These are phyloP conservation scores for Drosophila serrata DNA, from an alignment of 1,140 invertebrate species.

Conservation along the genomic window DNA sequence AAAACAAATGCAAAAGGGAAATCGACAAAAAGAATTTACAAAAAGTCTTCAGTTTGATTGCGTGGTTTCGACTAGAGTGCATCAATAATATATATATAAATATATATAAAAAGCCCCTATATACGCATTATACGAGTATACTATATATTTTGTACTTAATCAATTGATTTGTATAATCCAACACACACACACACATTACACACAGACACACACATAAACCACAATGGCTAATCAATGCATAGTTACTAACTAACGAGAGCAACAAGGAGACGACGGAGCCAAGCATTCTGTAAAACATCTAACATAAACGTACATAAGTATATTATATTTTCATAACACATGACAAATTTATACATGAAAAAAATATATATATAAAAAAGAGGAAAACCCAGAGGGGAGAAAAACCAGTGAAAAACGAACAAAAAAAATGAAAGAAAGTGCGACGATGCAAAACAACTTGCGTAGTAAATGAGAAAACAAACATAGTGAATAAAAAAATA, in stretches of 20 bases:
- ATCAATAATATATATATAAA: slow-evolving; percentile 45
- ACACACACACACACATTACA: slow-evolving; percentile 8
- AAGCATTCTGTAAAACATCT: slow-evolving; percentile 78
- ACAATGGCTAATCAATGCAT: slow-evolving; percentile 73
- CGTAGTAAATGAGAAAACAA: slow-evolving; percentile 79
- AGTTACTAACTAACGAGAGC: slow-evolving; percentile 71
- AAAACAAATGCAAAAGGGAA: slow-evolving; percentile 11
- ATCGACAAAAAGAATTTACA: slow-evolving; percentile 63
- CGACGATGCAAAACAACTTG: slow-evolving; percentile 76
- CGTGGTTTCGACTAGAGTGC: slow-evolving; percentile 74
- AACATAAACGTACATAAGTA: slow-evolving; percentile 82
- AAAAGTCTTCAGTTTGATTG: slow-evolving; percentile 79
- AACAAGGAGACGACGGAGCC: slow-evolving; percentile 47
- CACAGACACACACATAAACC: slow-evolving; percentile 35
- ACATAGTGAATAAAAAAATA: slow-evolving; percentile 82
- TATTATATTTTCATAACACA: slow-evolving; percentile 84
- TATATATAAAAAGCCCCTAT: slow-evolving; percentile 47
- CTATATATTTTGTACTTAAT: slow-evolving; percentile 74
- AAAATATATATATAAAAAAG: slow-evolving; percentile 23
- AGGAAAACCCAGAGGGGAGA: slow-evolving; percentile 34
- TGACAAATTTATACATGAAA: slow-evolving; percentile 82
- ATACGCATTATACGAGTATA: slow-evolving; percentile 52
- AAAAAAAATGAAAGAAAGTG: slow-evolving; percentile 66
- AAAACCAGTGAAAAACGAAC: slow-evolving; percentile 21
- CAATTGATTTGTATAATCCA: slow-evolving; percentile 73